A percentile compares a stretch with the other conserved stretches of the same genome.
Evolutionary conservation across 1,140 invertebrate species (phyloP).

Genomic region (Gonioctena quinquepunctata): DNA sequence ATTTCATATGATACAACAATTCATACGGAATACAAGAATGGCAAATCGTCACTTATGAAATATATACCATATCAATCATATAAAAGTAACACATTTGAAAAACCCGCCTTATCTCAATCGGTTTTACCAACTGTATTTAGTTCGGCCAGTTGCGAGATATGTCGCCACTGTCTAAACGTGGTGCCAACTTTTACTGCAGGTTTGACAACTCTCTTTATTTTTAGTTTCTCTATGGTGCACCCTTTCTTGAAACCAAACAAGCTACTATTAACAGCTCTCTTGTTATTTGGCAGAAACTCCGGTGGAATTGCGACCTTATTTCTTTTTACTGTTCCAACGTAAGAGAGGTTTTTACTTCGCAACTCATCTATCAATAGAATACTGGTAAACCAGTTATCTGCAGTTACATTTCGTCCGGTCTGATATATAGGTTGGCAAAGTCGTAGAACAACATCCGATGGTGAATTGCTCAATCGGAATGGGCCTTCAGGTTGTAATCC

Average conservation of each 20-base stretch:
- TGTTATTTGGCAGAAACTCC: conserved; percentile 30
- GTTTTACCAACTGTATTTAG: too few relatives aligned
- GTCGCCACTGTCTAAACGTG: too few relatives aligned
- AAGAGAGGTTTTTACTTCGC: conserved; percentile 25
- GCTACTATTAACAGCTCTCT: conserved; percentile 13
- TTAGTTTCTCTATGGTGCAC: too few relatives aligned
- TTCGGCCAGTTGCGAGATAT: too few relatives aligned
- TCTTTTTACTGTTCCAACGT: conserved; percentile 49
- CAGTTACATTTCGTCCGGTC: not conserved
- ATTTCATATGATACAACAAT: too few relatives aligned
- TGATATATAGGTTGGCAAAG: not conserved
- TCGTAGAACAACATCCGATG: not conserved
- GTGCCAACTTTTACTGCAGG: too few relatives aligned
- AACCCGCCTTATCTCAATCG: too few relatives aligned
- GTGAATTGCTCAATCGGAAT: not conserved
- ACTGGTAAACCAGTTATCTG: conserved; percentile 23
- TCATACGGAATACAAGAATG: too few relatives aligned
- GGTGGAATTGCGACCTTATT: conserved; percentile 45
- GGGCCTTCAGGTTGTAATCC: not conserved
- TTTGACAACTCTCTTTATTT: too few relatives aligned
- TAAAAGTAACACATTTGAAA: too few relatives aligned
- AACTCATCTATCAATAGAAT: conserved; percentile 23
- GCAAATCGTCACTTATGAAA: too few relatives aligned
- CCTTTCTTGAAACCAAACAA: conserved; percentile 39
- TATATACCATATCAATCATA: too few relatives aligned